phyloP scores from a whole-genome alignment of 23 tunicate species.

The Styela plicata region DNA sequence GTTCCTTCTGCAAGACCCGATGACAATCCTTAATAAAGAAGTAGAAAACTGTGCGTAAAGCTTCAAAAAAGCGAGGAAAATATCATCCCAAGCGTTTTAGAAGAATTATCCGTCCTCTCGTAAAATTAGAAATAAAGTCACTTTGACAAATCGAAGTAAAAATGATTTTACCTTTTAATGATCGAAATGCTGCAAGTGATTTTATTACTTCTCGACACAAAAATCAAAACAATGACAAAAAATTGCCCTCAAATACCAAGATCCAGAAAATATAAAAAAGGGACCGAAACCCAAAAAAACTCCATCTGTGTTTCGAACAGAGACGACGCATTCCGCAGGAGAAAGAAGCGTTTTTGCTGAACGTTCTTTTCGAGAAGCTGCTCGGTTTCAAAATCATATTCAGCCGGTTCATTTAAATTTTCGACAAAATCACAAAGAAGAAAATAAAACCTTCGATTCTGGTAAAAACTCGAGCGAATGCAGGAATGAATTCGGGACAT shows the following conservation, averaged over 20 bases:
- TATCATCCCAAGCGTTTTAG: slow-evolving; percentile 2
- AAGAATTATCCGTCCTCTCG: slow-evolving; percentile 20
- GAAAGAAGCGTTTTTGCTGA: not conserved
- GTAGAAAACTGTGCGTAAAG: not conserved
- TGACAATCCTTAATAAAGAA: not conserved
- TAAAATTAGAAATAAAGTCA: slow-evolving; percentile 2
- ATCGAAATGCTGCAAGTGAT: not conserved
- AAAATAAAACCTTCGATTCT: not conserved
- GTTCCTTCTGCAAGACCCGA: not conserved
- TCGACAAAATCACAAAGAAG: not conserved
- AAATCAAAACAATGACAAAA: not conserved
- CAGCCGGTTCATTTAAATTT: not conserved
- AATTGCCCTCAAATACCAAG: slow-evolving; percentile 17
- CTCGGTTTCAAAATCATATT: not conserved
- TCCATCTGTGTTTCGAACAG: not conserved
- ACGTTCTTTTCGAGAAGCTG: slow-evolving; percentile 1
- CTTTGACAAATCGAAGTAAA: not conserved
- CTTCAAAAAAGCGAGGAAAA: slow-evolving; percentile 1
- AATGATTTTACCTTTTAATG: slow-evolving; percentile 3
- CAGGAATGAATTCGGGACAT: not conserved
- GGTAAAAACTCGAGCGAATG: slow-evolving; percentile 15
- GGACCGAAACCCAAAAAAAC: not conserved
- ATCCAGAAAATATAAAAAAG: not conserved
- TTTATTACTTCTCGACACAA: not conserved
- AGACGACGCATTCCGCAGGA: not conserved